Evolutionary conservation across 2,888 invertebrate genomes (phyloP), one percentile per base, ranked within the genome.

Genomic region (Scaptomyza caliginosa): DNA sequence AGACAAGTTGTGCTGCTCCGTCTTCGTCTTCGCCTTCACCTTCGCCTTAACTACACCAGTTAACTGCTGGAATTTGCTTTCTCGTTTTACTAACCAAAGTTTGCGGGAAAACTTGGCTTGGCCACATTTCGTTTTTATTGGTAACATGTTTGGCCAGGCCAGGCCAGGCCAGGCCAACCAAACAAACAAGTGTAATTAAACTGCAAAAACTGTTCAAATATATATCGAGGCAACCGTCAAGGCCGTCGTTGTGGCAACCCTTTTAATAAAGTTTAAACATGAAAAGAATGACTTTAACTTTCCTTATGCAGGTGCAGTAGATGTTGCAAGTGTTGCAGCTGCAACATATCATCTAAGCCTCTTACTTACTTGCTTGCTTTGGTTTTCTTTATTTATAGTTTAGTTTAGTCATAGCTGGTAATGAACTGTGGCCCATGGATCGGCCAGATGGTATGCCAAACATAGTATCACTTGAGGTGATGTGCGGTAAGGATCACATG

Each of bases 401-500:
- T 90, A 92, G 90, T 91, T 89, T 91, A 91, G 91, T 91, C 80
- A 86, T 91, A 91, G 91, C 91, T 88, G 93, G 93, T 73, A 95
- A 95, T 85, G 96, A 96, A 92, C 93, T 96, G 90, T 97, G 97
- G 97, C 96, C 97, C 38, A 93, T 96, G 93, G 96, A 97, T 86
- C 93, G 96, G 92, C 96, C 97, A 23, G 95, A 95, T 55, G 96
- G 96, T 75, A 96, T 97, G 96, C 96, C 97, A 71, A 95, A 96
- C 89, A 97, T 97, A 91, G 96, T 96, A 89, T 94, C 96, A 58
- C 92, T 98, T 90, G 97, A 98, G 92, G 98, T 98, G 72, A 98
- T 97, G 96, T 98, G 98, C 92, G 97, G 97, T 82, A 97, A 97
- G 92, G 96, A 97, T 90, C 97, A 97, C 92, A 97, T 98, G 97